Conservation (phyloP, 2,888 invertebrate species). For the Uloborus plumipes region DNA sequence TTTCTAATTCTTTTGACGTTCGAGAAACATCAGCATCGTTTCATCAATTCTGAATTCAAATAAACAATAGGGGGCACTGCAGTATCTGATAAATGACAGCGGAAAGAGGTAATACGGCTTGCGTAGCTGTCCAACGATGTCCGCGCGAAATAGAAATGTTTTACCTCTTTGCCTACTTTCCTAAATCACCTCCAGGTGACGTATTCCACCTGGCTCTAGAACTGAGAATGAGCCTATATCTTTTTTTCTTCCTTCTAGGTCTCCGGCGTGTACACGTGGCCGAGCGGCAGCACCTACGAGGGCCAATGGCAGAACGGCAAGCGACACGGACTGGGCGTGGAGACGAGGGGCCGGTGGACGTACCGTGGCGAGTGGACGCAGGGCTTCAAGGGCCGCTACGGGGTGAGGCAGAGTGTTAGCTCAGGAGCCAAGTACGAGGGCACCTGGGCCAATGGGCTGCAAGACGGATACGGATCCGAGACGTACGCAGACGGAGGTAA, state of each 20-base stretch:
- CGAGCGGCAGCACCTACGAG: conserved; percentile 95
- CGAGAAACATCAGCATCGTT: no score
- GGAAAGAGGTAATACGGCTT: no score
- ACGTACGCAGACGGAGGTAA: conserved; percentile 98
- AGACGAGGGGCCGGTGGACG: conserved; percentile 95
- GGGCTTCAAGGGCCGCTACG: conserved; percentile 98
- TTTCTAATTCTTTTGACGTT: no score
- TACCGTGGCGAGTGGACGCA: conserved; percentile 99
- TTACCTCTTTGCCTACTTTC: no score
- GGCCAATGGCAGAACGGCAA: conserved; percentile 99
- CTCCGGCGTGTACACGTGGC: conserved; percentile 98
- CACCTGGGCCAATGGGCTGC: conserved; percentile 98
- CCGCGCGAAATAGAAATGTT: no score
- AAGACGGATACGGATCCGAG: conserved; percentile 99
- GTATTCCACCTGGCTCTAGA: no score
- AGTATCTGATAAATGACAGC: no score
- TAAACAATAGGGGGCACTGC: no score
- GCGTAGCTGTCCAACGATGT: no score
- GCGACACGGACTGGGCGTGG: conserved; percentile 97
- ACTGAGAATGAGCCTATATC: not conserved
- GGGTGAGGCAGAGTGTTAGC: conserved; percentile 93
- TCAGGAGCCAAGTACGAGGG: conserved; percentile 94
- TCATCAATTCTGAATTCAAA: no score
- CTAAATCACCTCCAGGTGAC: no score
- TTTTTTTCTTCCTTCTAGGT: conserved; percentile 70